Evolutionary conservation across 2,113 vertebrate genomes (phyloP).

Genomic region (Phasianus colchicus): DNA sequence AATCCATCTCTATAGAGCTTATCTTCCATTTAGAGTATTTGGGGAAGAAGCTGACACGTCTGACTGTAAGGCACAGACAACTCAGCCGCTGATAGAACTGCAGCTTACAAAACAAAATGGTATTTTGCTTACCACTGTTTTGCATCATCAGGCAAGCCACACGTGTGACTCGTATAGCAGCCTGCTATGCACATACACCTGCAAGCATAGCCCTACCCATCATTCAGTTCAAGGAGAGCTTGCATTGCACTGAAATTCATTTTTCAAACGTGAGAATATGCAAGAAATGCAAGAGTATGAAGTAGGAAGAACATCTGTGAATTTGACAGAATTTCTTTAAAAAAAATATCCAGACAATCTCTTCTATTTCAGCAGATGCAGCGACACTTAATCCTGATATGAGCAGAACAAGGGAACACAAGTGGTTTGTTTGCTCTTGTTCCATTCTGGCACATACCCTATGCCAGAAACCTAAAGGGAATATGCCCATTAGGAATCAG

Average conservation of each 20-base stretch:
- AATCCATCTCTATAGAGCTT: not conserved
- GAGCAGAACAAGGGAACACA: not conserved
- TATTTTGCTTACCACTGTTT: not conserved
- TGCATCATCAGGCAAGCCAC: not conserved
- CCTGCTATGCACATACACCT: not conserved
- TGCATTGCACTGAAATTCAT: not conserved
- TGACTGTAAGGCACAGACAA: not conserved
- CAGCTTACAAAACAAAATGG: not conserved
- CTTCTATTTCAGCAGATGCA: not conserved
- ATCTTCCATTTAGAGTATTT: not conserved
- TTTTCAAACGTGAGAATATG: not conserved
- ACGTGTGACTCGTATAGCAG: not conserved
- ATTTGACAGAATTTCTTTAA: not conserved
- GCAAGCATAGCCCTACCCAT: not conserved
- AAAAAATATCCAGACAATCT: fast-evolving
- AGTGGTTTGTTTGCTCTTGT: not conserved
- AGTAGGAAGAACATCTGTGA: not conserved
- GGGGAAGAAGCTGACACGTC: not conserved
- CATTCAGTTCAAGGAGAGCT: not conserved
- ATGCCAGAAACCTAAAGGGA: not conserved
- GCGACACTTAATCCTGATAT: not conserved
- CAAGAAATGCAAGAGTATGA: not conserved
- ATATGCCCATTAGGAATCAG: not conserved
- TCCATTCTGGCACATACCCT: not conserved
- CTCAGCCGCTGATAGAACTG: not conserved